phyloP scores from a whole-genome alignment of 2,888 invertebrate genomes.

The Busseola fusca region DNA sequence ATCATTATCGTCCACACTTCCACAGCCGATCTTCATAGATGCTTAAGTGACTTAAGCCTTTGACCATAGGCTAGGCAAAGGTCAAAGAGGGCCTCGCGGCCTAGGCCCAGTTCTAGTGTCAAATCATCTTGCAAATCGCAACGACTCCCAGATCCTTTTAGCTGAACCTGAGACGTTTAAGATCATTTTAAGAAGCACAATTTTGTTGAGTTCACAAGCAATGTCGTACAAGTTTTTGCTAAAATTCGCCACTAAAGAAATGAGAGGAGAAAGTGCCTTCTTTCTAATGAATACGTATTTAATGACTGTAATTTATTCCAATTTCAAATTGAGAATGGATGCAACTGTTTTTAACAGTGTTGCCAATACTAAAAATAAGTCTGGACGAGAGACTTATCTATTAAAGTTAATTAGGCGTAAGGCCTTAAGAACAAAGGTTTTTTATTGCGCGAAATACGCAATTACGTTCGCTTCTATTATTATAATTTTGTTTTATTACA shows the following conservation, averaged over 20 bases:
- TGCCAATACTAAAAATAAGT: slow-evolving; percentile 56
- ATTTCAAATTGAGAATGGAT: slow-evolving; percentile 49
- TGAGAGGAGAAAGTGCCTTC: slow-evolving; percentile 56
- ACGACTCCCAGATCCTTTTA: not conserved
- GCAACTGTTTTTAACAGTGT: slow-evolving; percentile 54
- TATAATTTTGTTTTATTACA: slow-evolving; percentile 21
- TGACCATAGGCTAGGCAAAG: not conserved
- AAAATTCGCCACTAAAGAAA: slow-evolving; percentile 31
- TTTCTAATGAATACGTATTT: slow-evolving; percentile 58
- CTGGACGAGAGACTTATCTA: slow-evolving; percentile 25
- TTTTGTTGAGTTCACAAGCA: slow-evolving; percentile 3
- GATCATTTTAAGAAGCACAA: not conserved
- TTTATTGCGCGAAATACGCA: not conserved
- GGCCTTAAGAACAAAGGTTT: slow-evolving; percentile 17
- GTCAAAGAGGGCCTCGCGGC: not conserved
- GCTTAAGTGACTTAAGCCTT: too few species aligned
- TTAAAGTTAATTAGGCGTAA: slow-evolving; percentile 39
- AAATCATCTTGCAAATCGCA: slow-evolving; percentile 4
- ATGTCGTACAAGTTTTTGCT: slow-evolving; percentile 24
- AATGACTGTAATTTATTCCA: slow-evolving; percentile 57
- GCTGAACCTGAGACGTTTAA: not conserved
- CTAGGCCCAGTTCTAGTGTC: not conserved
- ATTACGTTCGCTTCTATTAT: not conserved
- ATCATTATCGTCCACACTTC: not conserved
- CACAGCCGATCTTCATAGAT: not conserved